Conservation (phyloP, 2,888 invertebrate species). For the Trimorus sp. region DNA sequence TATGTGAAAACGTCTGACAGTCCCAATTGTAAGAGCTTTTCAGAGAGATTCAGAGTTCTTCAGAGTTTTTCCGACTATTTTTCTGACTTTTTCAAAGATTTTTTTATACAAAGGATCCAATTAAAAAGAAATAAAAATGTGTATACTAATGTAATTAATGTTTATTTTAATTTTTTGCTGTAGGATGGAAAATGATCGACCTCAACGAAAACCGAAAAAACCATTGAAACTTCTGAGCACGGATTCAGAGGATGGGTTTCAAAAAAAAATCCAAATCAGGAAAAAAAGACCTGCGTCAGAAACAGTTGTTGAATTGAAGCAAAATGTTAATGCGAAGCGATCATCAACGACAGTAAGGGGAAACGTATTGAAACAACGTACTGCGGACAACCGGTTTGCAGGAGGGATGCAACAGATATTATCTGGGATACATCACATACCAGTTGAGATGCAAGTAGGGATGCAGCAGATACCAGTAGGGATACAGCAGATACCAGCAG, state of each 20-base stretch:
- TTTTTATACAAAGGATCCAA: too few relatives aligned
- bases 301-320: background rate
- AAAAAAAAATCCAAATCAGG: background rate
- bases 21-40: too few relatives aligned
- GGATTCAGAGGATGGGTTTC: constrained; percentile 1
- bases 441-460: too few relatives aligned
- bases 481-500: too few relatives aligned
- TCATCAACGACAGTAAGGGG: background rate
- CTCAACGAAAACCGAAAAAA: background rate
- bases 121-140: background rate
- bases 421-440: too few relatives aligned
- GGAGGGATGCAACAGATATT: background rate
- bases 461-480: too few relatives aligned
- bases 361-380: constrained; percentile 4
- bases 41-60: too few relatives aligned
- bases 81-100: too few relatives aligned
- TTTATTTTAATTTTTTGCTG: background rate
- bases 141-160: background rate
- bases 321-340: background rate
- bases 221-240: background rate
- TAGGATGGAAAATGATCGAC: constrained; percentile 3
- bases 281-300: background rate
- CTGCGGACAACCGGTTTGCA: background rate
- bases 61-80: too few relatives aligned
- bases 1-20: too few relatives aligned